These are phyloP conservation scores for Andricus curvator DNA, from an alignment of 2,888 invertebrate species.

Conservation along the genomic window DNA sequence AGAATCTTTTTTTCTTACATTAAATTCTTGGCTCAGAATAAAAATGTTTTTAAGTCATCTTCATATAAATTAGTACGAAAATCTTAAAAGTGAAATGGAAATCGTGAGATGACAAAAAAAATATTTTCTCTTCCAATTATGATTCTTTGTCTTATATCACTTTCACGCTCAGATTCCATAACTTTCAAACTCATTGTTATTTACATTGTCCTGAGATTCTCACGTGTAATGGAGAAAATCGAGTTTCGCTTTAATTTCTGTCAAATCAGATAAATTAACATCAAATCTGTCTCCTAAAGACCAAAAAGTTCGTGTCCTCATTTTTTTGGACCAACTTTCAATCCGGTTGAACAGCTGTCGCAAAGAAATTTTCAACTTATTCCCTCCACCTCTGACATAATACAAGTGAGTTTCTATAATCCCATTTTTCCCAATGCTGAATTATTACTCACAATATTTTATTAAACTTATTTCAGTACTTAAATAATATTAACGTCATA, in stretches of 20 bases:
- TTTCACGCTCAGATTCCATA: conserved; percentile 11
- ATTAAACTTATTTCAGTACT: too few species aligned
- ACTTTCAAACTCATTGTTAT: conserved; percentile 31
- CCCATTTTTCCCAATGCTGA: not conserved
- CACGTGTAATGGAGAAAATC: conserved; percentile 5
- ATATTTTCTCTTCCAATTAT: conserved; percentile 6
- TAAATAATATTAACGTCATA: too few species aligned
- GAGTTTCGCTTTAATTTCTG: not conserved
- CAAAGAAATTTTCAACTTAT: not conserved
- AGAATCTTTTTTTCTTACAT: too few species aligned
- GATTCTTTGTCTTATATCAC: conserved; percentile 23
- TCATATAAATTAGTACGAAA: too few species aligned
- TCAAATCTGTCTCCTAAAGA: not conserved
- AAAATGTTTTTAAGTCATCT: too few species aligned
- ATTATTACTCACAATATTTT: not conserved
- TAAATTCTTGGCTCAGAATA: too few species aligned
- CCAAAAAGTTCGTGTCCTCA: not conserved
- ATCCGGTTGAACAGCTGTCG: conserved; percentile 5
- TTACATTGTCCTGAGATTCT: conserved; percentile 17
- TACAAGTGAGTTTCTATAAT: not conserved
- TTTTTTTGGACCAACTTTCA: conserved; percentile 11
- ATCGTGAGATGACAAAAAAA: not conserved
- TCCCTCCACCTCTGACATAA: conserved; percentile 14
- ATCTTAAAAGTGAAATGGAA: conserved; percentile 3
- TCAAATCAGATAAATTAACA: not conserved